phyloP scores from a whole-genome alignment of 2,888 invertebrate species.

The Diarsia mendica region DNA sequence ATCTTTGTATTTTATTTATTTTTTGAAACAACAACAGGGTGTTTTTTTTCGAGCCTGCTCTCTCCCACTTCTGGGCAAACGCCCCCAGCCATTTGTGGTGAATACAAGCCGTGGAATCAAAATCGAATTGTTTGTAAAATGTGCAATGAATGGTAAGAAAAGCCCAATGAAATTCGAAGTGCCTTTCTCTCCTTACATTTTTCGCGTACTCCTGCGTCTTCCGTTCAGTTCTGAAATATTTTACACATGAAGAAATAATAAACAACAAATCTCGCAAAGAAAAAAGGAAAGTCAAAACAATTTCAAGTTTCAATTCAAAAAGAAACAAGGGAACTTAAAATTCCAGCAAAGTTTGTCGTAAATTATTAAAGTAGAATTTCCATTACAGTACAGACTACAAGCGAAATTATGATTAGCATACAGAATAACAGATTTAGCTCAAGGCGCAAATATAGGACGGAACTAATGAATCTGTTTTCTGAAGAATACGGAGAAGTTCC shows the following conservation, averaged over 20 bases:
- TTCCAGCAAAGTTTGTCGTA: slow-evolving; percentile 15
- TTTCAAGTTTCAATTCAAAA: neutral
- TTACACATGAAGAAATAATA: neutral
- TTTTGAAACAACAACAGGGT: too few species aligned
- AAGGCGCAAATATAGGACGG: slow-evolving; percentile 27
- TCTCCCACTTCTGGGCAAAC: too few species aligned
- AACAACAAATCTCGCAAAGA: neutral
- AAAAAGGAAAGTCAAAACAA: neutral
- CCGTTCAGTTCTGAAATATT: neutral
- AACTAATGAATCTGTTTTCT: slow-evolving; percentile 23
- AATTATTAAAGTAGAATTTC: slow-evolving; percentile 31
- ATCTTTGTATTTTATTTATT: too few species aligned
- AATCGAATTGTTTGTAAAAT: too few species aligned
- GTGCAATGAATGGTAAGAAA: too few species aligned
- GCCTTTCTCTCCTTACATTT: too few species aligned
- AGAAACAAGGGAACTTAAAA: slow-evolving; percentile 23
- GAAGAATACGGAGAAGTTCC: slow-evolving; percentile 1
- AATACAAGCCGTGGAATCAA: too few species aligned
- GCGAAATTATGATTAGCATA: slow-evolving; percentile 45
- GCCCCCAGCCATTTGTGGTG: too few species aligned
- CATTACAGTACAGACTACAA: slow-evolving; percentile 12
- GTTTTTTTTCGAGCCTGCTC: too few species aligned
- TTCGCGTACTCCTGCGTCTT: too few species aligned
- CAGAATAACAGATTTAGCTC: slow-evolving; percentile 33
- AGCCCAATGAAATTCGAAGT: too few species aligned